Conservation (phyloP, 2,888 invertebrate species). For the Chalcis sispes region DNA sequence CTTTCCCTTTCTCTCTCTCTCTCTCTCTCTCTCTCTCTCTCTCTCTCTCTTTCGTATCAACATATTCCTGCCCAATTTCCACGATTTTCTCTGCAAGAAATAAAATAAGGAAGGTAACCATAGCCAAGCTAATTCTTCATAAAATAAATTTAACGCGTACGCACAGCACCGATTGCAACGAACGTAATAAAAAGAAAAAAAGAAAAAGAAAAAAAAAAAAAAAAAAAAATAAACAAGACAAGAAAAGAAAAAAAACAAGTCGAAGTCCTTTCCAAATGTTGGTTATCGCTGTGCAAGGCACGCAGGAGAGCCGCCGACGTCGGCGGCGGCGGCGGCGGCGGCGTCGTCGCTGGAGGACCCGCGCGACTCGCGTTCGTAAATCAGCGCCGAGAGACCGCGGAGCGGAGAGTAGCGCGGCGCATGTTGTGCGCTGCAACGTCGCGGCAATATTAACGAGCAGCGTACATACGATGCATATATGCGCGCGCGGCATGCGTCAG, state of each 20-base stretch:
- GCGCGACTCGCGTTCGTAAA: too few relatives aligned
- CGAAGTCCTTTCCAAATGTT: background rate
- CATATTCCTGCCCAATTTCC: too few relatives aligned
- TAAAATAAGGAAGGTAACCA: too few relatives aligned
- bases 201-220: background rate
- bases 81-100: too few relatives aligned
- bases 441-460: constrained; percentile 61
- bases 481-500: constrained; percentile 43
- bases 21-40: background rate
- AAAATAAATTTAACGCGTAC: background rate
- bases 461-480: constrained; percentile 56
- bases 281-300: constrained; percentile 20
- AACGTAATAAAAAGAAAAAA: too few relatives aligned
- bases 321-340: too few relatives aligned
- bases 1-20: background rate
- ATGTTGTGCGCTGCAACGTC: constrained; percentile 19
- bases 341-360: too few relatives aligned
- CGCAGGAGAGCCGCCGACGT: constrained; percentile 39
- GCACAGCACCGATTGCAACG: background rate
- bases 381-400: constrained; percentile 51
- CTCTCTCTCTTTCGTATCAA: too few relatives aligned
- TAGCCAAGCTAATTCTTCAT: background rate
- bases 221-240: too few relatives aligned
- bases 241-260: background rate
- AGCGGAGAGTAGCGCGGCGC: constrained; percentile 37